Evolutionary conservation across 2,113 vertebrate genomes (phyloP), one percentile per base, ranked within the genome.

Genomic region (Centropus bengalensis): DNA sequence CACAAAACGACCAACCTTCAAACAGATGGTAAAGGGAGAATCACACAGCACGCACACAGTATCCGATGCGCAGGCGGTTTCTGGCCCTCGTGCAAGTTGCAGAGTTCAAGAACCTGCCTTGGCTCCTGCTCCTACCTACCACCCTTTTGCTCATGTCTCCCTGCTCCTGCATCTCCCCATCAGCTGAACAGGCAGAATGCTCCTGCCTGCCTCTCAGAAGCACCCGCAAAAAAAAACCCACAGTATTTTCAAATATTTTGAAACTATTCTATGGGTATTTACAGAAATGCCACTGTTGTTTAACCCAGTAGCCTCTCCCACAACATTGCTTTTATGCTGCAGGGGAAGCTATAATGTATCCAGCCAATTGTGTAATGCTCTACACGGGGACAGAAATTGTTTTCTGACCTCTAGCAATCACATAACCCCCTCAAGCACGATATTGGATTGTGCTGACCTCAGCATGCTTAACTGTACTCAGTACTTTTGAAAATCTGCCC

Each of bases 31-130:
- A 24, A 6, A 24, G 55, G 56, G 40, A 33, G 76, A 33, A 28
- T 5, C n/a, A 27, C 11, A 7, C 36, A 9, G 51, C 22, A 4
- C 44, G 12, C 44, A 45, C 22, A 20, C 47, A 49, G 12, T 3
- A 0, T 14, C 20, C 0, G 0, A 51, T 5, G 36, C 33, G 10
- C 5, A 4, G 14, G n/a, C 58, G 40, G 9, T 0, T 33, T 15
- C 54, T 26, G 42, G 11, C 20, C 9, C 67, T 45, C 3, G 0
- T 2, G 10, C 10, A 9, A 23, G 18, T 26, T 0, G 0, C 33
- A 5, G 8, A 12, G 30, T 4, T 52, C 13, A 14, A 26, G 52
- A 22, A 45, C 47, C 27, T 4, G 26, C 17, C 44, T 23, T 32
- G 42, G 28, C 2, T 26, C 79, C 66, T 36, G 3, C n/a, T 21